Evolutionary conservation across 2,888 invertebrate species (phyloP), one percentile per base, ranked within the genome.

Genomic region (Oscheius sp.): DNA sequence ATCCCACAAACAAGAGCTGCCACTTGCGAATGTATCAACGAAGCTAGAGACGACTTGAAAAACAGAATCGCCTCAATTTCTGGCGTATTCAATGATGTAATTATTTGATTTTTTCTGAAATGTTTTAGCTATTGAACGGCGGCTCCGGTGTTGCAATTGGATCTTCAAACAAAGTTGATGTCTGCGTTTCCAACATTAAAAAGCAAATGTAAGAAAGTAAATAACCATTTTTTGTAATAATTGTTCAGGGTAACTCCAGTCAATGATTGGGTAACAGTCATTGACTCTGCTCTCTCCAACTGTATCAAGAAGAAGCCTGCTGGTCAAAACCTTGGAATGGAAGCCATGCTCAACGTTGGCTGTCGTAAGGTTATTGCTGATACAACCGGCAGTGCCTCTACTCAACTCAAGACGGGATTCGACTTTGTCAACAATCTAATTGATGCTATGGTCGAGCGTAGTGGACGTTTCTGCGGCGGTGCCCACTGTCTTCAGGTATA

Each of bases 351-450:
- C 52, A 84, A 85, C 67, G 85, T 85, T 42, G 85, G 85, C 55
- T 85, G 85, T 74, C 72, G 85, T 45, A 85, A 85, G 75, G 80
- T 84, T 45, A 86, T 85, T 68, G 84, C 86, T 65, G 83, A 84
- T 58, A 79, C 83, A 2, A 81, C 83, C 25, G 84, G 83, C 45
- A 74, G 80, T 10, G 84, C 86, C 27, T 75, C 83, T 17, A 64
- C 76, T 65, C 85, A 85, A 66, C 76, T 86, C 53, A 83, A 84
- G 75, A 83, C 84, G 63, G 84, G 85, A 42, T 85, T 84, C 74
- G 85, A 86, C 68, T 86, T 86, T 61, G 76, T 89, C 52, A 85
- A 89, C 39, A 83, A 86, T 71, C 78, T 84, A 53, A 82, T 81
- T 63, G 81, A 85, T 67, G 76, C 84, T 15, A 85, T 85, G 85